Conservation (phyloP, 1,140 invertebrate genomes). For the Globodera ellingtonae region DNA sequence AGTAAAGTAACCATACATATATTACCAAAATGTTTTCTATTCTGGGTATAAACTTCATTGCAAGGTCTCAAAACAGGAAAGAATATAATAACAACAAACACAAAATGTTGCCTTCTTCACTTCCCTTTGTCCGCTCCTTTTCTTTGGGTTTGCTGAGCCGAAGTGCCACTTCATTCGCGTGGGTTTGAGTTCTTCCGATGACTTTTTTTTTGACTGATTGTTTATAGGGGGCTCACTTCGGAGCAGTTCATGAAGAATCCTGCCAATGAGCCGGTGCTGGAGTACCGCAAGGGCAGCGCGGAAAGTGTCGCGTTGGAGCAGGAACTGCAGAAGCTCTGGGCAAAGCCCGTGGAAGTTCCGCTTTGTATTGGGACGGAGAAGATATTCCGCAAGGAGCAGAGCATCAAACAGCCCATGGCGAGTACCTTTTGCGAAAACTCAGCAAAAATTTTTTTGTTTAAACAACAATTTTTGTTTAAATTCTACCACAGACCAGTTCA, state of each 20-base stretch:
- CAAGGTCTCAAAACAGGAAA: too few species aligned
- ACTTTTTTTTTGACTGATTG: not conserved
- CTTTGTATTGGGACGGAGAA: constrained; percentile 57
- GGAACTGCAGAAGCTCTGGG: constrained; percentile 71
- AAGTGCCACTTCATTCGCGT: not conserved
- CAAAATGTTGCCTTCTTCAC: not conserved
- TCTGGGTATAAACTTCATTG: too few species aligned
- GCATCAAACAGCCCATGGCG: constrained; percentile 59
- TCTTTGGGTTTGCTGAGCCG: not conserved
- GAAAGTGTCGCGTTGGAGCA: constrained; percentile 79
- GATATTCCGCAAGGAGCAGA: constrained; percentile 52
- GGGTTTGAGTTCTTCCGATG: not conserved
- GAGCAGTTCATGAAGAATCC: constrained; percentile 66
- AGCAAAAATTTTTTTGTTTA: too few species aligned
- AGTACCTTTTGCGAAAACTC: constrained; percentile 4
- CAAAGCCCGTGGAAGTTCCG: constrained; percentile 50
- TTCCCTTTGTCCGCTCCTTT: not conserved
- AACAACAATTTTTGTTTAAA: too few species aligned
- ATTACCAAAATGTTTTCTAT: too few species aligned
- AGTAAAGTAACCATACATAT: too few species aligned
- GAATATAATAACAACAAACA: not conserved
- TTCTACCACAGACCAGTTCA: not conserved
- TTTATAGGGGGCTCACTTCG: constrained; percentile 58
- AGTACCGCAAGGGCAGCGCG: constrained; percentile 79
- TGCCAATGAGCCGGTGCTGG: constrained; percentile 69